These are phyloP conservation scores for Polyploca ridens DNA, from an alignment of 2,888 invertebrate genomes.

Conservation along the genomic window DNA sequence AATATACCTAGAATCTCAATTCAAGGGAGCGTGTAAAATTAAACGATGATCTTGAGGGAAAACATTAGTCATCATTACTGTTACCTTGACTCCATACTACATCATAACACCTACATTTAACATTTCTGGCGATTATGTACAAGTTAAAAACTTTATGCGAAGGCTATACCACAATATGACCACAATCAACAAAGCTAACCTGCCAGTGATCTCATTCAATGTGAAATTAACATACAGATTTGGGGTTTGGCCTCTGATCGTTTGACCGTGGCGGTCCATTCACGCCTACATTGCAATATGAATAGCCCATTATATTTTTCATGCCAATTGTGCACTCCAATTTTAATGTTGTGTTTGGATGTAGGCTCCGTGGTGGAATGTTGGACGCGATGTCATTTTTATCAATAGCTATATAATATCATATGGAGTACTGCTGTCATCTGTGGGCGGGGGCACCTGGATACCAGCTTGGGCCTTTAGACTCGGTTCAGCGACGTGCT, in stretches of 20 bases:
- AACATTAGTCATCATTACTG: not conserved
- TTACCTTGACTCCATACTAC: too few relatives aligned
- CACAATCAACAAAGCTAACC: slow-evolving; percentile 21
- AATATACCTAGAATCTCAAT: not conserved
- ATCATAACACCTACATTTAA: not conserved
- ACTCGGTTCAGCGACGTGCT: too few relatives aligned
- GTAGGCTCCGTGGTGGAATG: not conserved
- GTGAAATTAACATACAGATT: slow-evolving; percentile 65
- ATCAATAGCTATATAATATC: too few relatives aligned
- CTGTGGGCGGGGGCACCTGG: too few relatives aligned
- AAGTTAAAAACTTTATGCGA: slow-evolving; percentile 16
- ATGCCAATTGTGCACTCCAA: not conserved
- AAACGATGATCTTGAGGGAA: not conserved
- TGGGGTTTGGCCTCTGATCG: slow-evolving; percentile 56
- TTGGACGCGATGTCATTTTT: not conserved
- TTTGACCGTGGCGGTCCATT: slow-evolving; percentile 42
- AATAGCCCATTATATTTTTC: slow-evolving; percentile 8
- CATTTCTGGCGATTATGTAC: not conserved
- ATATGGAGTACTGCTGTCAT: too few relatives aligned
- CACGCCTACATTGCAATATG: slow-evolving; percentile 36
- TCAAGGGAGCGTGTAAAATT: too few relatives aligned
- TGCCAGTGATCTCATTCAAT: slow-evolving; percentile 67
- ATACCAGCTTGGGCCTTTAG: too few relatives aligned
- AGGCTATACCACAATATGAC: slow-evolving; percentile 17
- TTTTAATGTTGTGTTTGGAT: not conserved